phyloP scores from a whole-genome alignment of 2,797 vertebrate genomes.

The Pseudopleuronectes americanus region DNA sequence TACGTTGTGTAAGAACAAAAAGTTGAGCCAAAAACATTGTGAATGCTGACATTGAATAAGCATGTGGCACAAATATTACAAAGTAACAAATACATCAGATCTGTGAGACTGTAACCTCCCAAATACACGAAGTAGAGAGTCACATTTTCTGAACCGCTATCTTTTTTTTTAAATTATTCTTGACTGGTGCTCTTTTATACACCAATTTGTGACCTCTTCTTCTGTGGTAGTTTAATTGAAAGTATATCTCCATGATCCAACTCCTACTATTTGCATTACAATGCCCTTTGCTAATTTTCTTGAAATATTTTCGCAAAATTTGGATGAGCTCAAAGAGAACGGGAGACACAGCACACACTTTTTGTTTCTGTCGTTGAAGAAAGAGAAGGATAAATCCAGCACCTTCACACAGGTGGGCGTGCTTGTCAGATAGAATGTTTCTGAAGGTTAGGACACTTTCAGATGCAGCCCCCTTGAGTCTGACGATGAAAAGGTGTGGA shows the following conservation, averaged over 20 bases:
- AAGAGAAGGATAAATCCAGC: not conserved
- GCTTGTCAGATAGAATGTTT: not conserved
- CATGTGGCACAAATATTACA: too few species aligned
- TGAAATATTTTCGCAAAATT: too few species aligned
- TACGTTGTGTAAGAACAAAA: too few species aligned
- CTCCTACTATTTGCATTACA: too few species aligned
- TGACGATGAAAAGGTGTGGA: not conserved
- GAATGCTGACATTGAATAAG: too few species aligned
- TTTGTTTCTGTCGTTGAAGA: not conserved
- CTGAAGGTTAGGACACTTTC: not conserved
- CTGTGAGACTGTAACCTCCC: too few species aligned
- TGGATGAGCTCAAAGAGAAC: not conserved
- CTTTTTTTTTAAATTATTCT: not conserved
- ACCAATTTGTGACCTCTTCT: not conserved
- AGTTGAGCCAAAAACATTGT: too few species aligned
- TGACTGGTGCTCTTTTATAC: not conserved
- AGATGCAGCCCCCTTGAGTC: not conserved
- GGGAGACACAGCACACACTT: not conserved
- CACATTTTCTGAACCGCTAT: not conserved
- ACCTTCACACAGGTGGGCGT: not conserved
- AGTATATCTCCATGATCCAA: not conserved
- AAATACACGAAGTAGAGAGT: too few species aligned
- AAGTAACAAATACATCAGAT: too few species aligned
- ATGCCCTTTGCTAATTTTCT: not conserved
- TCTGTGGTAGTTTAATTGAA: not conserved